A percentile compares a stretch with the other conserved stretches of the same genome.
These are phyloP conservation scores for Nibea albiflora DNA, from an alignment of 2,113 vertebrate genomes.

Conservation along the genomic window DNA sequence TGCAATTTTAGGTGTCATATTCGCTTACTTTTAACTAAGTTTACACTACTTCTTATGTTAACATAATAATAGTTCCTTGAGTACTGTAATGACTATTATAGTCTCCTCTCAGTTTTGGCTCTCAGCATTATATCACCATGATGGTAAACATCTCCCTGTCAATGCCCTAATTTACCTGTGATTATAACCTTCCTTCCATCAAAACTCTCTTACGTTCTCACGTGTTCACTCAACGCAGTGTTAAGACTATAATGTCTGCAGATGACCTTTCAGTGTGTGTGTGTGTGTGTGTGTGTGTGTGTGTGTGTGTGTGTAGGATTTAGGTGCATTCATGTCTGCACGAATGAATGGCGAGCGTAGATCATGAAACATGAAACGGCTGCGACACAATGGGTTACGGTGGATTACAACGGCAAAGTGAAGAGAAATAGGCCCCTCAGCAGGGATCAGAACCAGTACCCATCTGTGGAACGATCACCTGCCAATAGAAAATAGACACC, in stretches of 20 bases:
- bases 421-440: slow-evolving; percentile 61
- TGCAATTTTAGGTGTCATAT: background rate
- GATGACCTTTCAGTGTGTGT: slow-evolving; percentile 46
- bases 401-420: slow-evolving; percentile 58
- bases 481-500: slow-evolving; percentile 58
- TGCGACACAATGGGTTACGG: slow-evolving; percentile 58
- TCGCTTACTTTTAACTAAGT: background rate
- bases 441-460: slow-evolving; percentile 68
- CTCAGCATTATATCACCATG: background rate
- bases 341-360: slow-evolving; percentile 34
- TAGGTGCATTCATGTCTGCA: slow-evolving; percentile 30
- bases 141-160: background rate
- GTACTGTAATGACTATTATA: background rate
- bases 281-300: slow-evolving; percentile 15
- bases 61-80: background rate
- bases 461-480: slow-evolving; percentile 70
- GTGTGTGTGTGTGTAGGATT: slow-evolving; percentile 7
- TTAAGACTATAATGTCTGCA: slow-evolving; percentile 40
- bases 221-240: slow-evolving; percentile 21
- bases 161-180: slow-evolving; percentile 17
- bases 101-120: background rate
- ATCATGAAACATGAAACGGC: slow-evolving; percentile 66
- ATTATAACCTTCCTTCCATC: slow-evolving; percentile 1
- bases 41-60: slow-evolving; percentile 12
- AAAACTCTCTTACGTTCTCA: background rate